phyloP scores from a whole-genome alignment of 2,888 invertebrate species.

The Vesta saturnalis region DNA sequence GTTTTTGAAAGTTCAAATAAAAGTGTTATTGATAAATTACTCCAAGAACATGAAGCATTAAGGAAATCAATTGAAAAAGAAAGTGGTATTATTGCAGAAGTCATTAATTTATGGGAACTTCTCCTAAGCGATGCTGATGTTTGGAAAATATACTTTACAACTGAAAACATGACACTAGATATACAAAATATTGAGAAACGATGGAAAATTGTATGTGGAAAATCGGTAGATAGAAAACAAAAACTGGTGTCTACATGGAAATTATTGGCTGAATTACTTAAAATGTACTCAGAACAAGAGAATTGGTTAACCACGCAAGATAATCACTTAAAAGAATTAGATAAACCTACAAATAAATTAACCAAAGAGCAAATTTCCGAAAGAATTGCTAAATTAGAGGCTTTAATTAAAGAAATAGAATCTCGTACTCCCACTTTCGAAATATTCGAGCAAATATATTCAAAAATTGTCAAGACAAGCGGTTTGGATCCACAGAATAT shows the following conservation, averaged over 20 bases:
- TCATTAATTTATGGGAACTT: slow-evolving; percentile 81
- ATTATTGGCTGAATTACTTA: slow-evolving; percentile 68
- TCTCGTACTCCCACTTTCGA: slow-evolving; percentile 67
- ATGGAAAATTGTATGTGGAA: slow-evolving; percentile 81
- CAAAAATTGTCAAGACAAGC: slow-evolving; percentile 72
- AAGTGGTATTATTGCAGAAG: slow-evolving; percentile 80
- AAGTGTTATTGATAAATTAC: slow-evolving; percentile 73
- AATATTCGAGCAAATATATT: slow-evolving; percentile 75
- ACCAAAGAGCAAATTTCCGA: slow-evolving; percentile 69
- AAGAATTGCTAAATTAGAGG: slow-evolving; percentile 67
- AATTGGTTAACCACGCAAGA: slow-evolving; percentile 73
- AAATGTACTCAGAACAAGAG: slow-evolving; percentile 67
- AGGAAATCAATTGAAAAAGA: slow-evolving; percentile 81
- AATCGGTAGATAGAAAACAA: slow-evolving; percentile 76
- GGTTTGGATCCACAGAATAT: slow-evolving; percentile 77
- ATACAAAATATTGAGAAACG: slow-evolving; percentile 79
- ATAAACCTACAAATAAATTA: slow-evolving; percentile 67
- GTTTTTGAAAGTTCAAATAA: slow-evolving; percentile 73
- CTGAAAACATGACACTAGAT: slow-evolving; percentile 72
- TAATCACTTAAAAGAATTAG: slow-evolving; percentile 68
- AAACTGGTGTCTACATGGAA: slow-evolving; percentile 72
- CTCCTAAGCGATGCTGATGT: slow-evolving; percentile 79
- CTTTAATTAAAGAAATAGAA: slow-evolving; percentile 67
- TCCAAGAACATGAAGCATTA: slow-evolving; percentile 77
- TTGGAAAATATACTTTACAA: slow-evolving; percentile 76